These are phyloP conservation scores for Cephalotes varians DNA, from an alignment of 2,888 invertebrate species.

Conservation along the genomic window DNA sequence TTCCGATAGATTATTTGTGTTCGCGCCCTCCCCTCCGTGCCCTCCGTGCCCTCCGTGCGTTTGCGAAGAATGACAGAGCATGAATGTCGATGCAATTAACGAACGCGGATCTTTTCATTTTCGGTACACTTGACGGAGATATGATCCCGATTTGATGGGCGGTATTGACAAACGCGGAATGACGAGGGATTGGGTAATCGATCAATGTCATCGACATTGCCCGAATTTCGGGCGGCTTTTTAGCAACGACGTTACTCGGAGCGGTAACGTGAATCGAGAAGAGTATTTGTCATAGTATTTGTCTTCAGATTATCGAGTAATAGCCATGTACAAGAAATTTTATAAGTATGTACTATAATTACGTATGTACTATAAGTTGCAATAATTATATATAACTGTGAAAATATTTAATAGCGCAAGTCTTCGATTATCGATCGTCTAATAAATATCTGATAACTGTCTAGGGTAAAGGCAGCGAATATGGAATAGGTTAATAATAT, in stretches of 20 bases:
- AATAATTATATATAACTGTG: neutral
- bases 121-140: constrained; percentile 67
- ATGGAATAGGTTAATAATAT: too few species aligned
- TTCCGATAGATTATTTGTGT: constrained; percentile 20
- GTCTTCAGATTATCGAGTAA: neutral
- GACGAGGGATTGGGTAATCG: constrained; percentile 57
- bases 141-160: constrained; percentile 60
- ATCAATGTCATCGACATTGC: constrained; percentile 68
- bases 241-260: neutral
- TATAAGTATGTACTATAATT: neutral
- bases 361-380: neutral
- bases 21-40: neutral
- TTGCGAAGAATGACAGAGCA: constrained; percentile 21
- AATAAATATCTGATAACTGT: neutral
- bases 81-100: constrained; percentile 67
- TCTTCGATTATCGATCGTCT: neutral
- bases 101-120: constrained; percentile 72
- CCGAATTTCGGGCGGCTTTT: constrained; percentile 34
- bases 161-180: constrained; percentile 40
- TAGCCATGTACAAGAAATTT: neutral
- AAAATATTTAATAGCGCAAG: neutral
- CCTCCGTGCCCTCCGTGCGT: neutral
- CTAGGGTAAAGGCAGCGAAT: too few species aligned
- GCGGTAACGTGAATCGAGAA: neutral
- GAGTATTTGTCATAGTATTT: neutral